Base-by-base conservation (phyloP, 2,113 vertebrate genomes). In the Pseudopipra pipra region DNA sequence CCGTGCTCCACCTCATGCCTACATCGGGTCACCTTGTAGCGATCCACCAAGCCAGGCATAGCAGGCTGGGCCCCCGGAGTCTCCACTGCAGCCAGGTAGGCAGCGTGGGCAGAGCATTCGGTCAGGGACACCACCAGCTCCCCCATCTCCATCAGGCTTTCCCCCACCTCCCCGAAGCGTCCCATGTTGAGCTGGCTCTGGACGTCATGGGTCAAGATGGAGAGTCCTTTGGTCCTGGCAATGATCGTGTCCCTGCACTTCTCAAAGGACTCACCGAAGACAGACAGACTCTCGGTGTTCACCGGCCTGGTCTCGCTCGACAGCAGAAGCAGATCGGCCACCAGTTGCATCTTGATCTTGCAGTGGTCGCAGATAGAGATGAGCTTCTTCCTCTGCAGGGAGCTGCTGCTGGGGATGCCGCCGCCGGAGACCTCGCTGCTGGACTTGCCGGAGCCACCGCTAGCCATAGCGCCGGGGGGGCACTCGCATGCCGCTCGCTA, bases 161-260 rank as follows among this genome's bases (percentile, higher is more conserved):
- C 99, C 33, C 98, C 99, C 16, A 99, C 99, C 96, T 99, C 99
- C 2, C 96, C 97, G 71, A 99, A 99, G 94, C 99, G 98, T 92
- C 99, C 99, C 99, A 99, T 99, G 96, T 99, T 99, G 94, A 99
- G 99, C 98, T 99, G 99, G 98, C 99, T 99, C 98, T 99, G 99
- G 89, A 99, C 98, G 82, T 99, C 99, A 11, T 99, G 99, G 43
- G 99, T 99, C 86, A 99, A 98, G 82, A 99, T 99, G 96, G 99
- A 99, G 52, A 99, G 98, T 94, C 99, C 99, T 97, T 99, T 99
- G 71, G 99, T 99, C 94, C 99, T 97, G 88, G 99, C 99, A 49
- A 99, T 99, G 97, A 99, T 98, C 6, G 99, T 99, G 98, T 99
- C 99, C 66, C 99, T 98, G 97, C 99, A 99, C 97, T 99, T 99